Base-by-base conservation (phyloP, 30 jellyfish, hydroid and myxozoan genomes). In the Chironex yamaguchii region DNA sequence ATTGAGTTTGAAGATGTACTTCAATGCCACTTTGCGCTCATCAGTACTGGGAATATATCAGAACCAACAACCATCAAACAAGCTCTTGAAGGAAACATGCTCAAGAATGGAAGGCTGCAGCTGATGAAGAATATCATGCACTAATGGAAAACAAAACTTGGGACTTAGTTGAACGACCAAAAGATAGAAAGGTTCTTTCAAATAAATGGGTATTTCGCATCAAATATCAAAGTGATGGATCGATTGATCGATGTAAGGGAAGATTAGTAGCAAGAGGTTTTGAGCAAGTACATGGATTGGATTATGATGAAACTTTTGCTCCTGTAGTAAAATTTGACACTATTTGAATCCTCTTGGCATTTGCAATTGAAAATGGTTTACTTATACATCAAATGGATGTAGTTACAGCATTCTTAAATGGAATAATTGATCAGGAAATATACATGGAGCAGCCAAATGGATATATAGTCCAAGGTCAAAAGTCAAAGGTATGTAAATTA, bases 341-440 rank as follows among this genome's bases (percentile, higher is more conserved):
- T 20, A 28, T 79, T 14, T 70, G 90, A n/a, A 64, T 76, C n/a
- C 54, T 79, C 52, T 21, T 79, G 36, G 86, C 90, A 24, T 62
- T 79, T 32, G 90, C 84, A 1, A 52, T 42, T 11, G 42, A 79
- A 64, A 79, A 22, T 2, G 67, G 1, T n/a, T 33, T 79, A 69
- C 83, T 58, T 3, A 35, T 79, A 20, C 87, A 79, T 79, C 90
- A 79, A 34, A 62, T 63, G 90, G 90, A 79, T 63, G 90, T 63
- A 2, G 67, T 48, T 21, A 79, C 86, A 58, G 90, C 83, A 29
- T 54, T 79, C 67, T 58, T 58, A 64, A 53, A 76, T 52, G 81
- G 89, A 12, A n/a, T n/a, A n/a, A n/a, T n/a, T n/a, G n/a, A n/a
- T n/a, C n/a, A n/a, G n/a, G n/a, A n/a, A n/a, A n/a, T 49, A 3